These are phyloP conservation scores for Lates calcarifer DNA, from an alignment of 2,113 vertebrate species.

Conservation along the genomic window DNA sequence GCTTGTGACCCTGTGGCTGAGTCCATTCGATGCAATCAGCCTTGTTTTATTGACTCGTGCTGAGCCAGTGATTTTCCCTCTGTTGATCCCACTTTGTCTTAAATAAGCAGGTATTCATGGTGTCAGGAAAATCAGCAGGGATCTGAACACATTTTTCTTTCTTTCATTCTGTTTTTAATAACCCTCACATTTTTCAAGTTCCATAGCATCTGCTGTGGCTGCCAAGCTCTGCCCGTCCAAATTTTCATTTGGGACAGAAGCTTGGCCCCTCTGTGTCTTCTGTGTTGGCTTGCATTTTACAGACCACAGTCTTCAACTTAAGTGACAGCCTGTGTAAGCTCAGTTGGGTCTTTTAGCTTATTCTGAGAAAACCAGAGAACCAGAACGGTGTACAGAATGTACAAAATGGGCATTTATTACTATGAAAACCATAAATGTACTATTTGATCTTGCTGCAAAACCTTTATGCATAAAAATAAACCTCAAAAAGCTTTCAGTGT, in stretches of 20 bases:
- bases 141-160: slow-evolving; percentile 9
- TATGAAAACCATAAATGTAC: not conserved
- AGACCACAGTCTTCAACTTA: slow-evolving; percentile 31
- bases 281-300: slow-evolving; percentile 29
- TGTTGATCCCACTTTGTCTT: slow-evolving; percentile 46
- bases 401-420: slow-evolving; percentile 14
- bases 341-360: slow-evolving; percentile 19
- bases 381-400: slow-evolving; percentile 9
- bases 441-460: slow-evolving; percentile 5
- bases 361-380: slow-evolving; percentile 18
- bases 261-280: slow-evolving; percentile 21
- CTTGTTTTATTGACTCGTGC: slow-evolving; percentile 41
- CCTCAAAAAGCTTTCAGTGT: not conserved
- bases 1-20: slow-evolving; percentile 27
- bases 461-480: not conserved
- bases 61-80: slow-evolving; percentile 36
- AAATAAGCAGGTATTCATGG: slow-evolving; percentile 47
- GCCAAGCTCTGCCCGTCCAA: slow-evolving; percentile 1
- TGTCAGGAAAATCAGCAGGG: slow-evolving; percentile 35
- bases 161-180: slow-evolving; percentile 24
- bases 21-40: slow-evolving; percentile 58
- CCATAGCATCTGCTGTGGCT: slow-evolving; percentile 13
- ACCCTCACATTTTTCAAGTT: slow-evolving; percentile 7
- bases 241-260: slow-evolving; percentile 28
- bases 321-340: slow-evolving; percentile 55